These are phyloP conservation scores for Ectemnius continuus DNA, from an alignment of 2,888 invertebrate genomes.

Conservation along the genomic window DNA sequence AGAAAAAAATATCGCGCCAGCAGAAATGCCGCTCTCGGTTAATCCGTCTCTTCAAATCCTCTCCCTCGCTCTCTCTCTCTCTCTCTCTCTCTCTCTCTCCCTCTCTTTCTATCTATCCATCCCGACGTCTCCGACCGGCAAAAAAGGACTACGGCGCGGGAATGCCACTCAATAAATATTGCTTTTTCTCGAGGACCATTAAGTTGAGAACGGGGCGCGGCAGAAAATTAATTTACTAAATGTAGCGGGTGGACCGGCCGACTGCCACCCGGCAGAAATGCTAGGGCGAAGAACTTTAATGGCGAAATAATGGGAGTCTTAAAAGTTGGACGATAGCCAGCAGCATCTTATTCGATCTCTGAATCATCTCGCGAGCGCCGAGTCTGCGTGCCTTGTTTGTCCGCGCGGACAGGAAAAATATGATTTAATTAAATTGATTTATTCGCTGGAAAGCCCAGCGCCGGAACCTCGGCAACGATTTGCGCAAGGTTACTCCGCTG, in stretches of 20 bases:
- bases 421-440: constrained; percentile 9
- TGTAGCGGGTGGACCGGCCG: constrained; percentile 55
- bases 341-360: constrained; percentile 51
- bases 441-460: neutral
- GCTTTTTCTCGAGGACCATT: constrained; percentile 64
- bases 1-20: constrained; percentile 53
- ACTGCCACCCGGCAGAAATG: constrained; percentile 26
- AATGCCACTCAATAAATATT: constrained; percentile 60
- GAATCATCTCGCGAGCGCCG: constrained; percentile 27
- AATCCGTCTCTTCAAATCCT: no score
- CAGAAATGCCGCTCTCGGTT: constrained; percentile 48
- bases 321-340: constrained; percentile 65
- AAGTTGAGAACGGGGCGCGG: constrained; percentile 65
- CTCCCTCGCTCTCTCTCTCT: no score
- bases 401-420: constrained; percentile 7
- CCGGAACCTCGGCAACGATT: neutral
- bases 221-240: constrained; percentile 69
- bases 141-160: constrained; percentile 29
- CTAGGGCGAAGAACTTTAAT: constrained; percentile 64
- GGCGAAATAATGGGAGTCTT: constrained; percentile 66
- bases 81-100: no score
- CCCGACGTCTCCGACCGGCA: constrained; percentile 32
- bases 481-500: no score
- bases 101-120: no score
- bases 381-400: neutral